phyloP scores from a whole-genome alignment of 1,140 invertebrate genomes.

The Zelostemma sp. region DNA sequence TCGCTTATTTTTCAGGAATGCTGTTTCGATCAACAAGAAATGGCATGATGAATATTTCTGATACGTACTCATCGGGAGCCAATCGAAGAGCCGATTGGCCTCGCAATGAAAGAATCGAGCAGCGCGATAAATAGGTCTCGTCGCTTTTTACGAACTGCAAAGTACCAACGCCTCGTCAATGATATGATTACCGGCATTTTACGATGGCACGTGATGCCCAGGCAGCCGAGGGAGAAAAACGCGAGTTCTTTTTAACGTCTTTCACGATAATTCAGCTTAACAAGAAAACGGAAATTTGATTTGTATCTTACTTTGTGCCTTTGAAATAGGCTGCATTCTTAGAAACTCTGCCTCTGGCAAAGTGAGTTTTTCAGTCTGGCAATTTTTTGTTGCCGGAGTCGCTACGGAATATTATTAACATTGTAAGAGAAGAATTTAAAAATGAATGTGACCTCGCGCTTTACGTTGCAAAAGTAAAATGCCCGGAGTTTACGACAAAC shows the following conservation, averaged over 20 bases:
- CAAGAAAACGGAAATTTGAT: slow-evolving; percentile 43
- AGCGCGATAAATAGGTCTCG: slow-evolving; percentile 61
- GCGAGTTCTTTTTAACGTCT: slow-evolving; percentile 30
- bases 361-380: no score
- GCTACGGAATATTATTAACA: no score
- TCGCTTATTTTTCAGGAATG: slow-evolving; percentile 25
- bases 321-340: slow-evolving; percentile 18
- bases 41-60: slow-evolving; percentile 26
- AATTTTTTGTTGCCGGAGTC: no score
- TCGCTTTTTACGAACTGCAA: slow-evolving; percentile 60
- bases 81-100: slow-evolving; percentile 39
- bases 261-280: slow-evolving; percentile 39
- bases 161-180: slow-evolving; percentile 42
- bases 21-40: slow-evolving; percentile 14
- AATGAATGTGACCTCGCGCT: no score
- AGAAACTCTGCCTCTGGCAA: no score
- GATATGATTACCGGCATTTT: slow-evolving; percentile 55
- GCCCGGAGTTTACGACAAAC: no score
- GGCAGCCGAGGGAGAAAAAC: slow-evolving; percentile 9
- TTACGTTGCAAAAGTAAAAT: no score
- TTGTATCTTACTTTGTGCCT: slow-evolving; percentile 32
- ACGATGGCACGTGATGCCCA: slow-evolving; percentile 25
- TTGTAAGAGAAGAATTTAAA: no score
- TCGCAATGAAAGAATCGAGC: no score
- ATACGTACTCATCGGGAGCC: slow-evolving; percentile 17